Evolutionary conservation across 2,797 vertebrate species (phyloP), one percentile per base, ranked within the genome.

Genomic region (Pipistrellus pygmaeus): DNA sequence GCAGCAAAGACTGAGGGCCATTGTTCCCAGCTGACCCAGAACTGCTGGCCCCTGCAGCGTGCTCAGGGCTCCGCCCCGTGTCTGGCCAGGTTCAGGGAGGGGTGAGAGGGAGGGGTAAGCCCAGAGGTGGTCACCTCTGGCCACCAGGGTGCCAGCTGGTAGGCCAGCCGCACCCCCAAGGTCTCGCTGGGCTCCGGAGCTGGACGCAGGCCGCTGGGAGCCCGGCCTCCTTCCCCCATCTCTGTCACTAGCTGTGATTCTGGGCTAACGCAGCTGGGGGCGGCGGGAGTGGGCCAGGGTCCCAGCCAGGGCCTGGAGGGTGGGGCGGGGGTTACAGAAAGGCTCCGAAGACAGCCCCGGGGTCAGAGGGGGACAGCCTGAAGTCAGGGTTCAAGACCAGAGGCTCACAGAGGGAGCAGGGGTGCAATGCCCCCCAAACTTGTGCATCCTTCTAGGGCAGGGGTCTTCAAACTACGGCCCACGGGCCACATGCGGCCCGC

Each of bases 11-110:
- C 89, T 92, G 94, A 96, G 72, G 77, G 85, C 71, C 91, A 82
- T 86, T 97, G 97, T 97, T 75, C 30, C 73, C 10, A 0, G 20
- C 94, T 88, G 91, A 87, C 91, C 93, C 81, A 93, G 95, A 95
- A 88, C 66, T 41, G 55, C 23, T 35, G 69, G 76, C 64, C 2
- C 5, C 15, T 6, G 6, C 35, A 1, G 69, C 5, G 2, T n/a
- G 41, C 84, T 60, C 73, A 48, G 51, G 86, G 73, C 83, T 66
- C 48, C 1, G 0, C 48, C 62, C 73, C 82, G n/a, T 23, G 57
- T 41, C 86, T 85, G 41, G 57, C 13, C 32, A 46, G n/a, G 73
- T 48, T 93, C 41, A 25, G 84, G 12, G 73, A 20, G 23, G 21
- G 51, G 12, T 3, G 12, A n/a, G 71, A n/a, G 32, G 0, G 38